Evolutionary conservation across 30 jellyfish, hydroid and myxozoan genomes (phyloP).

Genomic region (Pelagia noctiluca): DNA sequence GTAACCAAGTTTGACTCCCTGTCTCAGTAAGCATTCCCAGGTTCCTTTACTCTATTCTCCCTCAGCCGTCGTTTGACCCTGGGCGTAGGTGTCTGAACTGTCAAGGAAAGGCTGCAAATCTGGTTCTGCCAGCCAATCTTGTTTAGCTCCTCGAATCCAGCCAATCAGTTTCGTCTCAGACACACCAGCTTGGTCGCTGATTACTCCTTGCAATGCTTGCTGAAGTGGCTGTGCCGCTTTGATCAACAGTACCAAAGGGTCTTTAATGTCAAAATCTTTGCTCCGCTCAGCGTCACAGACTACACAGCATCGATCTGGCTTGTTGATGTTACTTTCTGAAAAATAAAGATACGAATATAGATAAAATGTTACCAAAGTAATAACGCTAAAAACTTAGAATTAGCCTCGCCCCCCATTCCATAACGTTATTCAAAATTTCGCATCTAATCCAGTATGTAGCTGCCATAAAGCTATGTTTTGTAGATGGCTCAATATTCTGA

Average conservation of each 20-base stretch:
- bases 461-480: too few relatives aligned
- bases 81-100: background rate
- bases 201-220: background rate
- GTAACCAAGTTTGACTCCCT: background rate
- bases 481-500: too few relatives aligned
- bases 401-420: too few relatives aligned
- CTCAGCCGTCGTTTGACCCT: background rate
- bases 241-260: background rate
- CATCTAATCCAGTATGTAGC: too few relatives aligned
- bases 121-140: background rate
- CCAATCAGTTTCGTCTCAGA: slow-evolving; percentile 1
- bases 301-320: background rate
- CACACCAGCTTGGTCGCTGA: background rate
- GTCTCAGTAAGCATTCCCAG: background rate
- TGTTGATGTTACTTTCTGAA: background rate
- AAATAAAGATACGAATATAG: background rate
- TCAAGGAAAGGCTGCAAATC: background rate
- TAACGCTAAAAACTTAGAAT: too few relatives aligned
- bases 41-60: background rate
- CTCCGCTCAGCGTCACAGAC: background rate
- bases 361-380: too few relatives aligned
- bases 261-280: background rate
- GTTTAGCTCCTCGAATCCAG: background rate
- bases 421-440: too few relatives aligned
- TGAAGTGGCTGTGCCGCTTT: background rate